Evolutionary conservation across 2,888 invertebrate species (phyloP).

Genomic region (Dynastes hyllus): DNA sequence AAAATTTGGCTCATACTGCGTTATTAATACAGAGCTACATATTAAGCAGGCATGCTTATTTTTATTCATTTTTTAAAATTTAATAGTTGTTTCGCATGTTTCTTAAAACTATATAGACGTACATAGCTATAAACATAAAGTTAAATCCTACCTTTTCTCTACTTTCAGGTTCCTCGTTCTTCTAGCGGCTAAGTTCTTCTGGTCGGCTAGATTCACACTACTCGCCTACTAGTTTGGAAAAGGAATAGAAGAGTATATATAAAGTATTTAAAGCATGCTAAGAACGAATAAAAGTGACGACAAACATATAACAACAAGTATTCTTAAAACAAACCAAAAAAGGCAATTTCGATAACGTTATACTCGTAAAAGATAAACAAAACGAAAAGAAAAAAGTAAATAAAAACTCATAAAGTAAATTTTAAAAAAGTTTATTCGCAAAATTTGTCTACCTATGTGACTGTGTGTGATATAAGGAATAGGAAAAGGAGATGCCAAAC

Average conservation of each 20-base stretch:
- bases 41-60: too few species aligned
- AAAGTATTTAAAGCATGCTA: conserved; percentile 7
- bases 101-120: too few species aligned
- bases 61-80: too few species aligned
- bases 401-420: conserved; percentile 38
- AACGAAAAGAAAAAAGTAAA: conserved; percentile 17
- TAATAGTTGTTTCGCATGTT: background rate
- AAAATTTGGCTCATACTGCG: too few species aligned
- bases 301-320: background rate
- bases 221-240: conserved; percentile 36
- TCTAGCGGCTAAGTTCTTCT: background rate
- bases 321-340: background rate
- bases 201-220: conserved; percentile 9
- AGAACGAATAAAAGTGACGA: background rate
- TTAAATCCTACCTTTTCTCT: conserved; percentile 39
- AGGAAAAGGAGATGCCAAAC: conserved; percentile 42
- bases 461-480: conserved; percentile 27
- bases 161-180: conserved; percentile 27
- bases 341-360: background rate
- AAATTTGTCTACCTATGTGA: conserved; percentile 9
- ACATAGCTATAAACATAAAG: conserved; percentile 6
- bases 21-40: too few species aligned
- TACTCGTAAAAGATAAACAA: background rate
- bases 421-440: conserved; percentile 43
- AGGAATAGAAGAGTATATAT: background rate